These are phyloP conservation scores for Dioctria linearis DNA, from an alignment of 2,888 invertebrate species.

Conservation along the genomic window DNA sequence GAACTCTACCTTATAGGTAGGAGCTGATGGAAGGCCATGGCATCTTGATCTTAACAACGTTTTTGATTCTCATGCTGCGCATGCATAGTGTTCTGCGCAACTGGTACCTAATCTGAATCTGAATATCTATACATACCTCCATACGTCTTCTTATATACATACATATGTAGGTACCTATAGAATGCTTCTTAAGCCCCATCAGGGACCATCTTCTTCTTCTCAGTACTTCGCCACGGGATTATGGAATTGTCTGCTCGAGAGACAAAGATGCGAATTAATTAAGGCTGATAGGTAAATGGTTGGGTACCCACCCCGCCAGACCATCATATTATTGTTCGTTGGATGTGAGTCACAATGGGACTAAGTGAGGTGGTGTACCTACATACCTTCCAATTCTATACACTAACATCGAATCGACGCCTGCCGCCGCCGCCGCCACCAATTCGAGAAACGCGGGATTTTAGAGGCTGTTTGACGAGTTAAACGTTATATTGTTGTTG, in stretches of 20 bases:
- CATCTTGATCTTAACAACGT: constrained; percentile 15
- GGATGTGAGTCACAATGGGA: constrained; percentile 20
- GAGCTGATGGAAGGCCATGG: not conserved
- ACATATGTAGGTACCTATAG: not conserved
- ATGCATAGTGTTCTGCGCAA: not conserved
- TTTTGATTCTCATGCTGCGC: constrained; percentile 2
- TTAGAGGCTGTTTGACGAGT: constrained; percentile 30
- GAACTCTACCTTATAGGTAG: not conserved
- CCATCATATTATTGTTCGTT: not conserved
- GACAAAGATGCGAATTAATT: constrained; percentile 52
- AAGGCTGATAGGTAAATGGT: not conserved
- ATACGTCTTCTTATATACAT: too few species aligned
- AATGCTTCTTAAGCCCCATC: constrained; percentile 9
- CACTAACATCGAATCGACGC: not conserved
- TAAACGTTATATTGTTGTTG: not conserved
- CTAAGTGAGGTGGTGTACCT: too few species aligned
- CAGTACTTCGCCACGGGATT: constrained; percentile 1
- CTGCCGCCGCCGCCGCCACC: not conserved
- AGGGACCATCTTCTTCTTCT: constrained; percentile 19
- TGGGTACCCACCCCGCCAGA: not conserved
- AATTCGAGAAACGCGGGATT: not conserved
- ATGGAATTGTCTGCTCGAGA: constrained; percentile 39
- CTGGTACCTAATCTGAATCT: not conserved
- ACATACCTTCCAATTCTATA: too few species aligned
- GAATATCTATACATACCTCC: too few species aligned